Base-by-base conservation (phyloP, 2,888 invertebrate genomes). In the Corythucha ciliata region DNA sequence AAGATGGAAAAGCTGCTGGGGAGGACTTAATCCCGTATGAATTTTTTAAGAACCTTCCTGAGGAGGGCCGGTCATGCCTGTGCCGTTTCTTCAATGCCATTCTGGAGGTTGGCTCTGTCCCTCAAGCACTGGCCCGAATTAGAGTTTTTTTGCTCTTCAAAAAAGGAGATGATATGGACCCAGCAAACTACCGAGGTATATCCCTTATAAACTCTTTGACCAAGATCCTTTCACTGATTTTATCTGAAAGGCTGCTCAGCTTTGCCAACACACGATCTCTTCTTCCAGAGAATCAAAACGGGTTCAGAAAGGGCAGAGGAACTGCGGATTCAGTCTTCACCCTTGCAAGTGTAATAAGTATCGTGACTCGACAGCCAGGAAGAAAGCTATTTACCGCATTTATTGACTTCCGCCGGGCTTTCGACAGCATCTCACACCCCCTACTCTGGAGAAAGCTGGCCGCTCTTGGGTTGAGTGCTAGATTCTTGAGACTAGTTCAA, bases 331-430 rank as follows among this genome's bases (percentile, higher is more conserved):
- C 26, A 5, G 18, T 34, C n/a, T 34, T 34, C 10, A 20, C 20
- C 6, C 40, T 40, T 7, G 18, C 40, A 7, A 40, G 22, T 40
- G 18, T 20, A 16, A 20, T 40, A 5, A 22, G 18, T 24, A 18
- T 37, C 20, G 37, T 14, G 4, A 36, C 34, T 18, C 14, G 33
- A 8, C 34, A 36, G 14, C 36, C 12, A 2, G 36, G 12, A 6
- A 18, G 24, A 36, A 36, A 36, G 14, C 14, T 47, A 6, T 36
- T 20, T 26, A 14, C 14, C 6, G 12, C 34, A 8, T 47, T 47
- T 16, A 36, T 47, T 18, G 47, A 47, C 22, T 47, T 47, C n/a
- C 14, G 36, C 18, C 16, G 47, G 4, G 47, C 47, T 10, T 47
- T 47, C 22, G 47, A 47, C 22, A 26, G 14, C 12, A 10, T 47